A percentile compares a stretch with the other conserved stretches of the same genome.
Evolutionary conservation across 1,140 invertebrate genomes (phyloP).

Genomic region (Calephelis nemesis): DNA sequence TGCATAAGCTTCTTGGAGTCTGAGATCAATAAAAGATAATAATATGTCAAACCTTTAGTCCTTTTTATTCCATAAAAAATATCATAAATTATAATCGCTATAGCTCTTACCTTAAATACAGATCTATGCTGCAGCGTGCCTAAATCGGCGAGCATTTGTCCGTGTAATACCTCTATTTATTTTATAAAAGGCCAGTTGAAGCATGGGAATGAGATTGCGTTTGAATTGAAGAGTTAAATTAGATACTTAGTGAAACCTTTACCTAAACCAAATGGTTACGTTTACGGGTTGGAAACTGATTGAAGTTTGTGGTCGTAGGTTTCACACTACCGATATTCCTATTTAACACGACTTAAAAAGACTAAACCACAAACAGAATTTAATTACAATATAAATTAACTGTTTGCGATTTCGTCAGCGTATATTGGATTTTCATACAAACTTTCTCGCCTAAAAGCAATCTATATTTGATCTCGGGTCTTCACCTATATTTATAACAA

Average conservation of each 20-base stretch:
- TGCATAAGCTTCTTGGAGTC: no score
- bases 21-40: no score
- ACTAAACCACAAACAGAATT: no score
- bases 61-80: no score
- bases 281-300: neutral
- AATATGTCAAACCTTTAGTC: no score
- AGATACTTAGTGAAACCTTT: slow-evolving; percentile 25
- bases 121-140: slow-evolving; percentile 45
- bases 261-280: neutral
- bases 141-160: slow-evolving; percentile 68
- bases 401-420: no score
- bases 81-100: neutral
- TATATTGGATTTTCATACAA: no score
- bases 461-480: no score
- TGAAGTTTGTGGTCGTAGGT: neutral
- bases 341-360: no score
- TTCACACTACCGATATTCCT: neutral
- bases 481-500: no score
- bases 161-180: slow-evolving; percentile 70
- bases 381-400: no score
- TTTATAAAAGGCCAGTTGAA: slow-evolving; percentile 46
- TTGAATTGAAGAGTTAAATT: slow-evolving; percentile 35
- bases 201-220: slow-evolving; percentile 34
- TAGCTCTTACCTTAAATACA: slow-evolving; percentile 22
- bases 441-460: no score